A percentile compares a stretch with the other conserved stretches of the same genome.
These are phyloP conservation scores for Xiphophorus birchmanni DNA, from an alignment of 2,797 vertebrate genomes.

Conservation along the genomic window DNA sequence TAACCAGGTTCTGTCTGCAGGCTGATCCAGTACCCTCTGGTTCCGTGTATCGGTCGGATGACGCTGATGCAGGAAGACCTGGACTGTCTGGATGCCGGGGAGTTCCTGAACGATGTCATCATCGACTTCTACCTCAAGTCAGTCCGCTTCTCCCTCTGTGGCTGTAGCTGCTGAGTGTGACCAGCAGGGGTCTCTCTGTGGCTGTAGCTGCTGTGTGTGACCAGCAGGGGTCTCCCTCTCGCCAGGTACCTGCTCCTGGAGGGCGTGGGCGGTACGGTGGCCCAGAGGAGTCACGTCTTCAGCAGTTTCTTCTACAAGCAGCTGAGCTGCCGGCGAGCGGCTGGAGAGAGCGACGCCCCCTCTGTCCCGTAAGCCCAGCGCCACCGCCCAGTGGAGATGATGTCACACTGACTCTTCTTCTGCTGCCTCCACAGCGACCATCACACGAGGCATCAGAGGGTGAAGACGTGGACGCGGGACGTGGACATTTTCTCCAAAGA, in stretches of 20 bases:
- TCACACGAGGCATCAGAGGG: slow-evolving; percentile 88
- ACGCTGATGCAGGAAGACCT: slow-evolving; percentile 92
- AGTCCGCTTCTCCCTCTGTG: slow-evolving; percentile 19
- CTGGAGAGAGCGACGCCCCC: slow-evolving; percentile 75
- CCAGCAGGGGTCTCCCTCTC: slow-evolving; percentile 2
- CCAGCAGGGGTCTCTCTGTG: background rate
- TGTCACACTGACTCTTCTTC: slow-evolving; percentile 3
- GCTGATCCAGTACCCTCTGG: slow-evolving; percentile 92
- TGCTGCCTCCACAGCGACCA: slow-evolving; percentile 72
- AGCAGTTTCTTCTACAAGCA: slow-evolving; percentile 98
- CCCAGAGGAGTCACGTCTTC: slow-evolving; percentile 89
- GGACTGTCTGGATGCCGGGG: slow-evolving; percentile 86
- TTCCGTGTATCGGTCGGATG: slow-evolving; percentile 90
- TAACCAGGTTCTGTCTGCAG: slow-evolving; percentile 65
- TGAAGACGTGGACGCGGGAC: slow-evolving; percentile 94
- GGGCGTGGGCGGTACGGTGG: slow-evolving; percentile 80
- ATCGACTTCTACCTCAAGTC: slow-evolving; percentile 92
- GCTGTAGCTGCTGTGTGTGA: background rate
- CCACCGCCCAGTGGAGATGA: background rate
- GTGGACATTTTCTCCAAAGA: slow-evolving; percentile 95
- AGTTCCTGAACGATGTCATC: slow-evolving; percentile 97
- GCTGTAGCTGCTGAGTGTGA: background rate
- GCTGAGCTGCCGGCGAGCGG: slow-evolving; percentile 86
- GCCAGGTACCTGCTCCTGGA: slow-evolving; percentile 89
- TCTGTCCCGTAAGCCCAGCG: slow-evolving; percentile 80